A percentile compares a stretch with the other conserved stretches of the same genome.
Conservation (phyloP, 2,113 vertebrate genomes). For the Dipodomys stephensi region DNA sequence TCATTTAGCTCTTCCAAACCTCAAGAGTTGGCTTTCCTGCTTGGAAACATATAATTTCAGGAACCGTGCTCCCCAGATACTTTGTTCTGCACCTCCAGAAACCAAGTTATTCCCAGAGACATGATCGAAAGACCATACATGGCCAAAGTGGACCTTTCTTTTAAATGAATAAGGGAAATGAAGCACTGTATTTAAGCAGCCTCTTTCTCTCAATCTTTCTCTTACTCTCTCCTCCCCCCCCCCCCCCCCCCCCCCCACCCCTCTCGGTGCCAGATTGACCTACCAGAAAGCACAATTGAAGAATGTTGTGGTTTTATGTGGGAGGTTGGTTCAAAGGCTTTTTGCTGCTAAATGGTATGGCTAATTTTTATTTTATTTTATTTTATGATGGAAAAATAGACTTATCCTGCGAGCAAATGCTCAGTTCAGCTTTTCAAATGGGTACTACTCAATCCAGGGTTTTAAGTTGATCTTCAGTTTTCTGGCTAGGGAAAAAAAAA, state of each 20-base stretch:
- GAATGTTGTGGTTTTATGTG: conserved; percentile 77
- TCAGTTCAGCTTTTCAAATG: conserved; percentile 60
- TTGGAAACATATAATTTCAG: conserved; percentile 62
- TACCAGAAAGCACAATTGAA: conserved; percentile 70
- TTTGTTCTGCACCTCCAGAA: conserved; percentile 55
- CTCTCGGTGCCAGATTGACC: conserved; percentile 49
- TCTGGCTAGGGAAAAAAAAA: conserved; percentile 59
- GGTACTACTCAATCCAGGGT: conserved; percentile 55
- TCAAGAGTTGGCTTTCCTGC: conserved; percentile 67
- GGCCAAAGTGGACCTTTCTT: neutral
- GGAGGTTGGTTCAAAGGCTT: conserved; percentile 73
- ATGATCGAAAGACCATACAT: conserved; percentile 10
- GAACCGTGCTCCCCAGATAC: conserved; percentile 3
- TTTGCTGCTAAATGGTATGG: conserved; percentile 64
- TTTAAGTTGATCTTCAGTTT: conserved; percentile 56
- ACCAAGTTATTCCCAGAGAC: conserved; percentile 5
- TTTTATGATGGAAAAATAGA: conserved; percentile 73
- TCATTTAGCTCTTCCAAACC: conserved; percentile 70
- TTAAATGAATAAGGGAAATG: neutral
- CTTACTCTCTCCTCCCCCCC: too few species aligned
- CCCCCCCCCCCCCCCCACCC: neutral
- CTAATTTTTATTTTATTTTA: conserved; percentile 75
- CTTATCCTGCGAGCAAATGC: conserved; percentile 61
- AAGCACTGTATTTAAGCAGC: conserved; percentile 28
- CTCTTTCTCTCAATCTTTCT: neutral